Conservation (phyloP, 2,113 vertebrate species). For the Lycocorax pyrrhopterus region DNA sequence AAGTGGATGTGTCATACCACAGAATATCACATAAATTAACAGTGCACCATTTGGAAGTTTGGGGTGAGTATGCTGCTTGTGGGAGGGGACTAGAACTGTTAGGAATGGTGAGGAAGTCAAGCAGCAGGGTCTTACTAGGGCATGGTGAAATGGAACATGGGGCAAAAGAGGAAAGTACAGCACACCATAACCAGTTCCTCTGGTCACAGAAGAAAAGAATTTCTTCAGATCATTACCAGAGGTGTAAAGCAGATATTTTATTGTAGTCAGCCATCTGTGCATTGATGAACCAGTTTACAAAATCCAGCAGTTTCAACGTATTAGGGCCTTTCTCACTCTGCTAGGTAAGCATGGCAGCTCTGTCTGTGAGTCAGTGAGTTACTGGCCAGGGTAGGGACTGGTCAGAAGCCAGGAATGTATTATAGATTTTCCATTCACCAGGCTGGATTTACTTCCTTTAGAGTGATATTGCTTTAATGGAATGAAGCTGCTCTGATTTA, state of each 20-base stretch:
- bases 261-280: neutral
- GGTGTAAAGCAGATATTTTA: neutral
- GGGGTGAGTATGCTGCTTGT: neutral
- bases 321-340: neutral
- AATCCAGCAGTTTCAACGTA: neutral
- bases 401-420: neutral
- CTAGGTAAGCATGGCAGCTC: neutral
- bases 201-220: neutral
- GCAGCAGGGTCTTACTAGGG: neutral
- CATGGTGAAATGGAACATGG: neutral
- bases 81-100: neutral
- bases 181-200: neutral
- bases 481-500: neutral
- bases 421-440: neutral
- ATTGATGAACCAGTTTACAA: neutral
- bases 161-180: neutral
- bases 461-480: neutral
- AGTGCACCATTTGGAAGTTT: neutral
- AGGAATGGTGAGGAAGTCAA: neutral
- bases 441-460: neutral
- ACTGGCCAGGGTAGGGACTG: neutral
- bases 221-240: neutral
- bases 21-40: neutral
- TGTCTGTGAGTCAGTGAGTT: neutral
- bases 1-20: neutral